Percentiles rank a stretch among this genome's conserved stretches.
phyloP scores from a whole-genome alignment of 30 jellyfish, hydroid and myxozoan genomes.

The Morbakka virulenta region DNA sequence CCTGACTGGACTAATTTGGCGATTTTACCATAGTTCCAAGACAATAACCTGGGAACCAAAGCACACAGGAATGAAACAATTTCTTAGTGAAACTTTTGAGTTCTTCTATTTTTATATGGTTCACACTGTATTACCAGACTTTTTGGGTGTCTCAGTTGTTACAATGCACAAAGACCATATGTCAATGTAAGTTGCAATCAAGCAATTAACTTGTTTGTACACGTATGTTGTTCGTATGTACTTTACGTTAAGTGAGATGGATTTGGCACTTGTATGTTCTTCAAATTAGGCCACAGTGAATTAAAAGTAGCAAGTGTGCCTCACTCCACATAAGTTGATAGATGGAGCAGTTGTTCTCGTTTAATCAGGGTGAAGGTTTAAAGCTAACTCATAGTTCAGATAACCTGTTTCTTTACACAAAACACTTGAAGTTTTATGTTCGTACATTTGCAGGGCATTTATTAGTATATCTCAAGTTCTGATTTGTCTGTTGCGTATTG shows the following conservation, averaged over 20 bases:
- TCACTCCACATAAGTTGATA: no score
- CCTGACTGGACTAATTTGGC: constrained; percentile 72
- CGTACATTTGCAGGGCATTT: no score
- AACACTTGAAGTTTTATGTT: no score
- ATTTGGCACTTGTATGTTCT: no score
- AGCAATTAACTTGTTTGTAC: background rate
- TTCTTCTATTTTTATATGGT: constrained; percentile 21
- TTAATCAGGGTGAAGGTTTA: no score
- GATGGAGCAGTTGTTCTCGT: no score
- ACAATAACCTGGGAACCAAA: constrained; percentile 55
- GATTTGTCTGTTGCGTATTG: no score
- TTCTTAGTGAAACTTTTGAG: constrained; percentile 36
- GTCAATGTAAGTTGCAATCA: constrained; percentile 29
- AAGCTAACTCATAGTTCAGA: no score
- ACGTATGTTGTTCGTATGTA: background rate
- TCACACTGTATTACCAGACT: constrained; percentile 68
- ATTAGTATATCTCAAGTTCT: no score
- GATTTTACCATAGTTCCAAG: constrained; percentile 37
- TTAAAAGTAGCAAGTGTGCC: no score
- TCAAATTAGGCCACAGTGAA: no score
- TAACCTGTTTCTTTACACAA: no score
- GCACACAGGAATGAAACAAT: constrained; percentile 22
- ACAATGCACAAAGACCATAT: constrained; percentile 71
- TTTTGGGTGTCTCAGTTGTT: constrained; percentile 79
- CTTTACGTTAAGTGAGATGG: background rate